phyloP scores from a whole-genome alignment of 2,888 invertebrate species.

The Athalia rosae region DNA sequence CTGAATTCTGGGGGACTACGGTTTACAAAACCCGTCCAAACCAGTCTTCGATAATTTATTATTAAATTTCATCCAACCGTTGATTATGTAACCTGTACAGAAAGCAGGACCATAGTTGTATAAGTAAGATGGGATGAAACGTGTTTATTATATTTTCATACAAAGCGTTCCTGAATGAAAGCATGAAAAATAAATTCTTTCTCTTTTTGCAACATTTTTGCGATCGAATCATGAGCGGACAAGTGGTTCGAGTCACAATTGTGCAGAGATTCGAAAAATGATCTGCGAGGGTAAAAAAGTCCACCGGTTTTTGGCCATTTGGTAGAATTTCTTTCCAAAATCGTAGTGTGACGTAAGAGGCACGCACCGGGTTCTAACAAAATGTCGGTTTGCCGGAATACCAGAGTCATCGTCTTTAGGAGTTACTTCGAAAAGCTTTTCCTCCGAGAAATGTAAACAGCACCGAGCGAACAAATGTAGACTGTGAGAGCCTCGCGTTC shows the following conservation, averaged over 20 bases:
- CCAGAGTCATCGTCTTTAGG: conserved; percentile 3
- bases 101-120: not conserved
- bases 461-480: conserved; percentile 17
- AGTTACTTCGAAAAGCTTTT: conserved; percentile 25
- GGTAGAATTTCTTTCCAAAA: too few relatives aligned
- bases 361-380: not conserved
- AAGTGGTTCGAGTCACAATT: too few relatives aligned
- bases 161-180: too few relatives aligned
- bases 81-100: not conserved
- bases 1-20: not conserved
- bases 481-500: conserved; percentile 19
- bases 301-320: too few relatives aligned
- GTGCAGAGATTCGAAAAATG: too few relatives aligned
- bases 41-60: not conserved
- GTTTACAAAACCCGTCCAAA: too few relatives aligned
- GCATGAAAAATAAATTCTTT: too few relatives aligned
- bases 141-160: too few relatives aligned
- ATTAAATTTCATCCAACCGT: not conserved
- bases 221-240: too few relatives aligned
- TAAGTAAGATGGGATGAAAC: too few relatives aligned
- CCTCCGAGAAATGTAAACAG: conserved; percentile 30
- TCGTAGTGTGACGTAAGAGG: not conserved
- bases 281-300: too few relatives aligned
- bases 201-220: too few relatives aligned
- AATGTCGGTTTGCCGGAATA: not conserved